Percentiles rank a stretch among this genome's conserved stretches.
Conservation (phyloP, 1,140 invertebrate species). For the Condylostylus longicornis region DNA sequence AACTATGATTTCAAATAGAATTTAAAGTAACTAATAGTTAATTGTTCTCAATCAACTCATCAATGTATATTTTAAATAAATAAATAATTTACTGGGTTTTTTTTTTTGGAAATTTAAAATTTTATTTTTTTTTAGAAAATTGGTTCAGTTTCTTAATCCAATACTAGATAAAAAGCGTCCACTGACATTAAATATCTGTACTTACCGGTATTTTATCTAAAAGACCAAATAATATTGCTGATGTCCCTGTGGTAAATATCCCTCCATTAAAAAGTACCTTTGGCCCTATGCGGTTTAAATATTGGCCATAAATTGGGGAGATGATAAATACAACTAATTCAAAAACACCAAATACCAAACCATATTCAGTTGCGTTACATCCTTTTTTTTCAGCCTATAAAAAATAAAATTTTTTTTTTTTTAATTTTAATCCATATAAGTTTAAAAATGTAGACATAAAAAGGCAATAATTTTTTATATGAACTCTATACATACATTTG, state of each 20-base stretch:
- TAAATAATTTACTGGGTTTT: constrained; percentile 5
- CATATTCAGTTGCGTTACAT: constrained; percentile 71
- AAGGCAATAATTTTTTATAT: not conserved
- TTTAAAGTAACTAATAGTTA: too few species aligned
- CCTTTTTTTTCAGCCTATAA: constrained; percentile 72
- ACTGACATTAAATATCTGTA: too few species aligned
- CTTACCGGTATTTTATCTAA: constrained; percentile 2
- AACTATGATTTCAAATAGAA: too few species aligned
- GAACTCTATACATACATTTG: not conserved
- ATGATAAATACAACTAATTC: constrained; percentile 82
- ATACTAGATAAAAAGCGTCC: too few species aligned
- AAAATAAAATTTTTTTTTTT: too few species aligned
- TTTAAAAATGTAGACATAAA: not conserved
- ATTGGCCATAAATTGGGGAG: constrained; percentile 75
- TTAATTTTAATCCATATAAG: too few species aligned
- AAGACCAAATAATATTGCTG: constrained; percentile 66
- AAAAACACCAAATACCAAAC: constrained; percentile 83
- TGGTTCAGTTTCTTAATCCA: too few species aligned
- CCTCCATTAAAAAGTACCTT: constrained; percentile 76
- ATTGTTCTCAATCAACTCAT: too few species aligned
- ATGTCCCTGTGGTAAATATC: constrained; percentile 68
- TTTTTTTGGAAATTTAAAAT: too few species aligned
- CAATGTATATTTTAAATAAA: too few species aligned
- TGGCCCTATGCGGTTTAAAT: constrained; percentile 66
- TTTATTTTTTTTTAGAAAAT: too few species aligned